Percentiles rank a stretch among this genome's conserved stretches.
phyloP scores from a whole-genome alignment of 2,888 invertebrate species.

The Dryobotodes eremita region DNA sequence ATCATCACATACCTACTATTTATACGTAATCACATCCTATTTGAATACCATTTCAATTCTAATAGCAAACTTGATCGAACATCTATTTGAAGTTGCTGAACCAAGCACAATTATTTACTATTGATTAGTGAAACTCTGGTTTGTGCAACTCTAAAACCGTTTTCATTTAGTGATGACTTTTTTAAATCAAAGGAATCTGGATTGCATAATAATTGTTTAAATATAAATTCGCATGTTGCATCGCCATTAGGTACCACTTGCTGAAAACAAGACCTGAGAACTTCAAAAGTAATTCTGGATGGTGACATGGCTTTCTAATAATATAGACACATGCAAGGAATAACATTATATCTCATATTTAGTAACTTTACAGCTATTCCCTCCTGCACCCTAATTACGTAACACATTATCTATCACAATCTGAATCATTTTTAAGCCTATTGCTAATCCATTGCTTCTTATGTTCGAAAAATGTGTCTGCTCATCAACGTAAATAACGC shows the following conservation, averaged over 20 bases:
- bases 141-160: slow-evolving; percentile 1
- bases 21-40: slow-evolving; percentile 72
- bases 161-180: slow-evolving; percentile 25
- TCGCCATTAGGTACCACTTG: not conserved
- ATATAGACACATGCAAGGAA: no score
- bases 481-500: no score
- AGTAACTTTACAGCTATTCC: no score
- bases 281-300: not conserved
- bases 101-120: slow-evolving; percentile 49
- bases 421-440: no score
- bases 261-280: not conserved
- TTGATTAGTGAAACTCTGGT: slow-evolving; percentile 33
- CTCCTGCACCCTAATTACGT: no score
- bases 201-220: not conserved
- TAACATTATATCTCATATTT: no score
- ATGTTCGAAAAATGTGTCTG: no score
- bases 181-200: not conserved
- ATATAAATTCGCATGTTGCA: not conserved
- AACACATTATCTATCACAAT: no score
- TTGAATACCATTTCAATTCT: slow-evolving; percentile 76
- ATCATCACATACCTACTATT: slow-evolving; percentile 59
- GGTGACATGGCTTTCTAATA: not conserved
- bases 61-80: slow-evolving; percentile 68
- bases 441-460: no score
- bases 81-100: slow-evolving; percentile 55